A percentile compares a stretch with the other conserved stretches of the same genome.
phyloP scores from a whole-genome alignment of 2,113 vertebrate species.

The Spermophilus dauricus region DNA sequence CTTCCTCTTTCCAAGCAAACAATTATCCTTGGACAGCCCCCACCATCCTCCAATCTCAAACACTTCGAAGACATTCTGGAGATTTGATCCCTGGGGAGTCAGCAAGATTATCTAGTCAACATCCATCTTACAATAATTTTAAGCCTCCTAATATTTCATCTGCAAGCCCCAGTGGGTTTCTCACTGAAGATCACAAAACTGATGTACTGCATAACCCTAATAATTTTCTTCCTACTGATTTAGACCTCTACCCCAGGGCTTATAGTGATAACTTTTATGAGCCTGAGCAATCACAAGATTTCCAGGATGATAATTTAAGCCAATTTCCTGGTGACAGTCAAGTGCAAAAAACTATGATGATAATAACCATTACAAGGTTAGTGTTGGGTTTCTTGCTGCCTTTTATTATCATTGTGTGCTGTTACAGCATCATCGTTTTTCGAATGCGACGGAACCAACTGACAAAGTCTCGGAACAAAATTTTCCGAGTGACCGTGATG shows the following conservation, averaged over 20 bases:
- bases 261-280: background rate
- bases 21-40: background rate
- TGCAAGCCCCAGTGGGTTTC: background rate
- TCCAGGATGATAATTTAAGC: background rate
- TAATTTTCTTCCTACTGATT: background rate
- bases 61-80: conserved; percentile 27
- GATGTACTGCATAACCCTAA: background rate
- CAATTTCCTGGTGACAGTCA: background rate
- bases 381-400: conserved; percentile 90
- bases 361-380: conserved; percentile 81
- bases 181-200: background rate
- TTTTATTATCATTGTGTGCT: conserved; percentile 84
- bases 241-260: background rate
- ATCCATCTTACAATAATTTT: background rate
- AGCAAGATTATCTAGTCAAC: background rate
- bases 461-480: conserved; percentile 80
- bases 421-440: conserved; percentile 86
- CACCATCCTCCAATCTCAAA: background rate
- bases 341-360: background rate
- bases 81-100: background rate
- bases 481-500: conserved; percentile 77
- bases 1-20: conserved; percentile 18
- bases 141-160: background rate
- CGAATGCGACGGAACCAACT: conserved; percentile 72
- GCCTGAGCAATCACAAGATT: background rate